Evolutionary conservation across 2,888 invertebrate species (phyloP).

Genomic region (Ichneumoninae sp.): DNA sequence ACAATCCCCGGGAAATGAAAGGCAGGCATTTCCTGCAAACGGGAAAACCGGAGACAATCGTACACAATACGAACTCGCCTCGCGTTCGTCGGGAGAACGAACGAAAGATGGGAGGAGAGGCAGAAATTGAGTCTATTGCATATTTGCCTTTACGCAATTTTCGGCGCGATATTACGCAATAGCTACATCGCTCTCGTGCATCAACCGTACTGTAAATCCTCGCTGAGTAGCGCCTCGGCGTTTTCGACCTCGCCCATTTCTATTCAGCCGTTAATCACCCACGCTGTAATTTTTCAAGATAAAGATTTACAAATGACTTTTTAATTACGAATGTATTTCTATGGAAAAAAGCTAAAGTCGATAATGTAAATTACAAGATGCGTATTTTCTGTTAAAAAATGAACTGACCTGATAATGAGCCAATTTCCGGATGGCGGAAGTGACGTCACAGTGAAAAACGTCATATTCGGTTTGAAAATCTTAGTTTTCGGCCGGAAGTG

Average conservation of each 20-base stretch:
- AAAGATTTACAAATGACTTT: background rate
- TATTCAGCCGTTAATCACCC: slow-evolving; percentile 17
- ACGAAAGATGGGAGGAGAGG: slow-evolving; percentile 73
- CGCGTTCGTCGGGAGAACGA: slow-evolving; percentile 61
- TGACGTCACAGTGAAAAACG: background rate
- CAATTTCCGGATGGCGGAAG: background rate
- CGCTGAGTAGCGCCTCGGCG: slow-evolving; percentile 19
- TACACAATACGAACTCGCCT: slow-evolving; percentile 62
- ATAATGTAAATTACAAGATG: background rate
- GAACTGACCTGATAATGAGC: background rate
- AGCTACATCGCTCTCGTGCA: slow-evolving; percentile 58
- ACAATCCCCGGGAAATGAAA: slow-evolving; percentile 81
- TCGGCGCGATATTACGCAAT: slow-evolving; percentile 78
- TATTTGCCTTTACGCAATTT: slow-evolving; percentile 81
- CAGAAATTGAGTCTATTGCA: slow-evolving; percentile 74
- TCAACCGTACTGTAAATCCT: slow-evolving; percentile 9
- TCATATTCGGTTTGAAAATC: background rate
- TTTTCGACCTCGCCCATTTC: slow-evolving; percentile 60
- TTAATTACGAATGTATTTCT: background rate
- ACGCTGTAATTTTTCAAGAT: background rate
- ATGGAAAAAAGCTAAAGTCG: background rate
- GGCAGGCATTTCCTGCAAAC: slow-evolving; percentile 80
- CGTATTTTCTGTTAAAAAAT: background rate
- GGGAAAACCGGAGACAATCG: slow-evolving; percentile 73
- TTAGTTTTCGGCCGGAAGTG: background rate